Base-by-base conservation (phyloP, 2,113 vertebrate genomes). In the Erpornis zantholeuca region DNA sequence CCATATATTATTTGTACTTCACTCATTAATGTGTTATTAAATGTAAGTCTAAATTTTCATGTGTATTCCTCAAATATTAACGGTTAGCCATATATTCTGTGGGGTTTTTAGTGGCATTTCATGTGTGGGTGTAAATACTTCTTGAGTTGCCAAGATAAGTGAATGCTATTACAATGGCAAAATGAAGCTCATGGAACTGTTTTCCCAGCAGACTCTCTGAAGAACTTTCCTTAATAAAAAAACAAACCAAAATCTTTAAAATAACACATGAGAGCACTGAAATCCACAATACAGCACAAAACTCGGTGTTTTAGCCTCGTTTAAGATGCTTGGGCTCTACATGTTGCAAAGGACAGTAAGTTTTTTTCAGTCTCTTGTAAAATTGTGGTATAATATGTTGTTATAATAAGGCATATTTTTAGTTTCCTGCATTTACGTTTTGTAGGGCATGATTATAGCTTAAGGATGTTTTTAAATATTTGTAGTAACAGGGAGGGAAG, bases 81-180 rank as follows among this genome's bases (percentile, higher is more conserved):
- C 11, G 71, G 47, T 75, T 69, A 82, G 31, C 49, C 14, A 2
- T 57, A 45, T 42, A n/a, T 64, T 88, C 72, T 83, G 28, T 86
- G 36, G 88, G 86, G 66, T 28, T 72, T 75, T 84, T 68, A 78
- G 60, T 80, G 92, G 56, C 79, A 88, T 95, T 95, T 94, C 20
- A 10, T 64, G 50, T 63, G 93, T 94, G 93, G 92, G 90, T 75
- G 93, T 92, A 91, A 95, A 82, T 88, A n/a, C 50, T 60, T 61
- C 44, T 82, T 25, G 21, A 35, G 68, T 59, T 96, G 93, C 92
- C 88, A 86, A 85, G 85, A 73, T 68, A 83, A 93, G 76, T 63
- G 76, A 84, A 56, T 71, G 82, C 72, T 86, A 2, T 94, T 95
- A 53, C 52, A 56, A 68, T 96, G 94, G 90, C 90, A 93, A 22